Percentiles rank a stretch among this genome's conserved stretches.
These are phyloP conservation scores for Palaemon carinicauda DNA, from an alignment of 1,140 invertebrate genomes.

Conservation along the genomic window DNA sequence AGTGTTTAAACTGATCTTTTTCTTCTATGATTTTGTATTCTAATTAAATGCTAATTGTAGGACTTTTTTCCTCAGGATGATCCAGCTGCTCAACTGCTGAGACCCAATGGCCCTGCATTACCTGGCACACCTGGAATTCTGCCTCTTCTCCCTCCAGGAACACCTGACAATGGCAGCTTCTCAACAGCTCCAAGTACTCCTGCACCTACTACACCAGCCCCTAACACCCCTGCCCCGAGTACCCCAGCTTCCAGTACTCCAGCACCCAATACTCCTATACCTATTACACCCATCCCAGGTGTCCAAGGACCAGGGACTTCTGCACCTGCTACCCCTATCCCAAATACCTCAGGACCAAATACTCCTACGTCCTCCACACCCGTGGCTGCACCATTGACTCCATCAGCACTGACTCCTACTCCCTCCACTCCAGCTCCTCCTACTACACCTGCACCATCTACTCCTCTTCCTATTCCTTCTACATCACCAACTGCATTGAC, in stretches of 20 bases:
- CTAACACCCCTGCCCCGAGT: constrained; percentile 19
- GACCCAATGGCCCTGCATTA: constrained; percentile 31
- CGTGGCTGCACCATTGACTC: too few relatives aligned
- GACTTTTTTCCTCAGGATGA: neutral
- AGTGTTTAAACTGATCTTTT: neutral
- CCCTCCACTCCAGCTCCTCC: constrained; percentile 22
- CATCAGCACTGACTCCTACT: constrained; percentile 29
- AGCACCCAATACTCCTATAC: neutral
- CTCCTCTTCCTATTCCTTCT: neutral
- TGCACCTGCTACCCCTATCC: neutral
- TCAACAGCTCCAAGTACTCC: constrained; percentile 43
- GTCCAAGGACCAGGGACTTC: neutral
- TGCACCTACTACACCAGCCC: constrained; percentile 33
- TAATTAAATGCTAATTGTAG: neutral
- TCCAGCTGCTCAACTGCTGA: neutral
- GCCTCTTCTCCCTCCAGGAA: neutral
- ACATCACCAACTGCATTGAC: neutral
- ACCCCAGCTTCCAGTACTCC: neutral
- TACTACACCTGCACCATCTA: constrained; percentile 27
- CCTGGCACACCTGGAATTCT: constrained; percentile 29
- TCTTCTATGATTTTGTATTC: neutral
- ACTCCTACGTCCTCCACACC: too few relatives aligned
- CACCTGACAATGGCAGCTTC: constrained; percentile 32
- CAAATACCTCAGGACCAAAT: too few relatives aligned
- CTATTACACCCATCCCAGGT: neutral